These are phyloP conservation scores for Plotosus lineatus DNA, from an alignment of 2,113 vertebrate species.

Conservation along the genomic window DNA sequence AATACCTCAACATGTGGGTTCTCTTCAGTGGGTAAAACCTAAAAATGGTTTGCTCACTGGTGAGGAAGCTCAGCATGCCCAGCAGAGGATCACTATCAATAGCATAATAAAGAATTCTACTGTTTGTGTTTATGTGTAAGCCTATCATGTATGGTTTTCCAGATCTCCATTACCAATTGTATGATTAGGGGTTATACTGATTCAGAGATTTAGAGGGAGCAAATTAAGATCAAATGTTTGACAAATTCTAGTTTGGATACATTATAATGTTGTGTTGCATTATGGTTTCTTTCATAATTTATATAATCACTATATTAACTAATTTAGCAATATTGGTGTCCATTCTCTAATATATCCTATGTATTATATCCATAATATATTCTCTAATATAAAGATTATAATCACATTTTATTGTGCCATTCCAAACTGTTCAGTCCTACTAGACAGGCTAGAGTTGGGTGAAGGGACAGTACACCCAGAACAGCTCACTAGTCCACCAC, in stretches of 20 bases:
- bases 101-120: slow-evolving; percentile 70
- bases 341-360: no score
- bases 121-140: slow-evolving; percentile 47
- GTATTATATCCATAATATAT: no score
- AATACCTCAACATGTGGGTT: background rate
- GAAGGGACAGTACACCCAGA: no score
- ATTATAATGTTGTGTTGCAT: background rate
- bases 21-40: background rate
- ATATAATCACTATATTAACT: no score
- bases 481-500: no score
- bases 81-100: slow-evolving; percentile 56
- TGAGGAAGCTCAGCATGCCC: slow-evolving; percentile 17
- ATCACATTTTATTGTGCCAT: no score
- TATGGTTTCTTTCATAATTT: background rate
- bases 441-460: no score
- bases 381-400: no score
- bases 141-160: slow-evolving; percentile 53
- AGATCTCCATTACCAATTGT: background rate
- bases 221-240: background rate
- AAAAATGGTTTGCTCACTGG: slow-evolving; percentile 3
- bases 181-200: slow-evolving; percentile 5
- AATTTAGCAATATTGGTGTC: no score
- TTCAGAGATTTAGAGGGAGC: background rate
- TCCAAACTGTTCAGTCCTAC: no score
- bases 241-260: background rate